Conservation (phyloP, 1,140 invertebrate genomes). For the Antheraea pernyi region DNA sequence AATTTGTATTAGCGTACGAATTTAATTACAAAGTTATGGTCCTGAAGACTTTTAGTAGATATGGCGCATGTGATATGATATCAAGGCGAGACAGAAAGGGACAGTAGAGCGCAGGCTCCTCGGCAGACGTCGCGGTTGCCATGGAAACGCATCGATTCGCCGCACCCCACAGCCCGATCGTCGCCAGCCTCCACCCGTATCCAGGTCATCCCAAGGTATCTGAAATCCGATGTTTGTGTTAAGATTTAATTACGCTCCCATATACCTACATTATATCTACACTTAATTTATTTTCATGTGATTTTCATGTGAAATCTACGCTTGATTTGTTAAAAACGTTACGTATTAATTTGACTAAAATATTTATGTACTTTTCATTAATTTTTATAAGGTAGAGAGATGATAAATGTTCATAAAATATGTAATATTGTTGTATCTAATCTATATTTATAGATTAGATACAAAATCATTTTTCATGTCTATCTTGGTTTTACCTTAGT, state of each 20-base stretch:
- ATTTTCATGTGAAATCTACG: background rate
- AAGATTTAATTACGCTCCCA: constrained; percentile 32
- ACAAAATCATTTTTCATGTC: too few relatives aligned
- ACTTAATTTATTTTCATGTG: background rate
- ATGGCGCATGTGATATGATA: constrained; percentile 60
- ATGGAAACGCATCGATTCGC: constrained; percentile 75
- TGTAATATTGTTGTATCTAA: too few relatives aligned
- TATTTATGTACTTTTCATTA: background rate
- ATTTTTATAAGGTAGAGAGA: too few relatives aligned
- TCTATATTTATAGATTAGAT: too few relatives aligned
- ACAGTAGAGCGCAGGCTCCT: constrained; percentile 77
- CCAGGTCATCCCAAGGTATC: constrained; percentile 64
- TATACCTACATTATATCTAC: background rate
- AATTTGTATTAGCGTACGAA: background rate
- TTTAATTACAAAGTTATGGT: background rate
- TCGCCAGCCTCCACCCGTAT: constrained; percentile 63
- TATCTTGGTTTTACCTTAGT: too few relatives aligned
- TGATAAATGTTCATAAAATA: too few relatives aligned
- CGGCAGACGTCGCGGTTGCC: constrained; percentile 76
- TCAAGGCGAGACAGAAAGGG: constrained; percentile 67
- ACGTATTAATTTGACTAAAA: background rate
- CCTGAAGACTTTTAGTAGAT: constrained; percentile 23
- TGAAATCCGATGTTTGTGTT: constrained; percentile 34
- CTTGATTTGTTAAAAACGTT: background rate
- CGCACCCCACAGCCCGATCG: constrained; percentile 42